phyloP scores from a whole-genome alignment of 1,140 invertebrate genomes.

The Drosophila tsacasi region DNA sequence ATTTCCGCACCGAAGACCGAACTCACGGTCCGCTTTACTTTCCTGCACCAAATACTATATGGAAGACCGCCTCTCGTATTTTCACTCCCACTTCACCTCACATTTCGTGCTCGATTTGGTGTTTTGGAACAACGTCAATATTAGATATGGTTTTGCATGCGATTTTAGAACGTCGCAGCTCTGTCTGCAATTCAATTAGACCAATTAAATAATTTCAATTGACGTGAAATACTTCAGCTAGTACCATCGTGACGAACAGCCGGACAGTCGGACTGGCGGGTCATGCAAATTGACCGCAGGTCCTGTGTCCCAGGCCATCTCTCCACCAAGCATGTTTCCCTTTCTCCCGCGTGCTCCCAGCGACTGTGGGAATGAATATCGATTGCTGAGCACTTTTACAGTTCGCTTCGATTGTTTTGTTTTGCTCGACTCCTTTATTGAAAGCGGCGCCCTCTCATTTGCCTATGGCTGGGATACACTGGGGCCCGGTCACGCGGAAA shows the following conservation, averaged over 20 bases:
- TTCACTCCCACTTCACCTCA: conserved; percentile 1
- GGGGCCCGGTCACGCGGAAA: neutral
- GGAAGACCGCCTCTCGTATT: neutral
- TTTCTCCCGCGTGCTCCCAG: neutral
- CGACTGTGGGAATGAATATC: conserved; percentile 31
- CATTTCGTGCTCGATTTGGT: conserved; percentile 19
- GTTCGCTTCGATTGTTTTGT: conserved; percentile 35
- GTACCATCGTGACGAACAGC: conserved; percentile 16
- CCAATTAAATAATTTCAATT: conserved; percentile 60
- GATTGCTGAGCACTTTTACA: conserved; percentile 42
- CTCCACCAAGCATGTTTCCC: neutral
- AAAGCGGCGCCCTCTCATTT: conserved; percentile 28
- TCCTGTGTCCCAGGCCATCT: conserved; percentile 5
- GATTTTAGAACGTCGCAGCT: conserved; percentile 27
- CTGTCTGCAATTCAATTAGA: conserved; percentile 55
- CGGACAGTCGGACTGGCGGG: conserved; percentile 4
- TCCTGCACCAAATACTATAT: neutral
- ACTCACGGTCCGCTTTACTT: neutral
- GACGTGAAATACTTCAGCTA: conserved; percentile 16
- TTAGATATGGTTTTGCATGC: conserved; percentile 42
- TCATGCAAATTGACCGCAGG: conserved; percentile 48
- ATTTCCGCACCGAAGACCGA: conserved; percentile 16
- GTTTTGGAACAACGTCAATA: conserved; percentile 37
- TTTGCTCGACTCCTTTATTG: conserved; percentile 44
- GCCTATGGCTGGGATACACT: conserved; percentile 21